A percentile compares a stretch with the other conserved stretches of the same genome.
These are phyloP conservation scores for Strix occidentalis DNA, from an alignment of 2,797 vertebrate genomes.

Conservation along the genomic window DNA sequence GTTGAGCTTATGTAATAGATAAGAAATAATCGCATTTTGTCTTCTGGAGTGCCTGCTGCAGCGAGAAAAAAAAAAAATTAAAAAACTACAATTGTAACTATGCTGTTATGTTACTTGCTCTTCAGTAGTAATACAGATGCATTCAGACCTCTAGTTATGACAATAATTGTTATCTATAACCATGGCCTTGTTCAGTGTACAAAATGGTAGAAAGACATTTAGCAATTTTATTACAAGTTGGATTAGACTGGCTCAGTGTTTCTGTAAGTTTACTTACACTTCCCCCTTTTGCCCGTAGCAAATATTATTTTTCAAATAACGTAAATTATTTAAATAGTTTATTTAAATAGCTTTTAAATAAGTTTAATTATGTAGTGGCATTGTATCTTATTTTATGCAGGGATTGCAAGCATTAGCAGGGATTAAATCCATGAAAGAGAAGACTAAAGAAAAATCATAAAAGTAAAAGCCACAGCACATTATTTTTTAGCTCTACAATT, in stretches of 20 bases:
- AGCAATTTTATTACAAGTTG: neutral
- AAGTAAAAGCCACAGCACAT: neutral
- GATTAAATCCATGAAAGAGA: neutral
- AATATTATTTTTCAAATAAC: neutral
- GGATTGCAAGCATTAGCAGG: neutral
- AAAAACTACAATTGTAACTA: neutral
- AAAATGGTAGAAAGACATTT: neutral
- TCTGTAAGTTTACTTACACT: neutral
- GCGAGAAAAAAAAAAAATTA: neutral
- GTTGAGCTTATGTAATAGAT: constrained; percentile 93
- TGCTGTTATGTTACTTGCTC: neutral
- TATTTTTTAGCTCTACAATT: neutral
- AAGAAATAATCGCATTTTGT: constrained; percentile 97
- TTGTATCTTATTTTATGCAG: neutral
- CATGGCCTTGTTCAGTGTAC: neutral
- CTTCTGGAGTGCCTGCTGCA: constrained; percentile 93
- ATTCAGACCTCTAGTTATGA: neutral
- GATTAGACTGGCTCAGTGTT: neutral
- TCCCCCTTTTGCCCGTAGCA: neutral
- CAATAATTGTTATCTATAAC: neutral
- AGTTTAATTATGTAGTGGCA: neutral
- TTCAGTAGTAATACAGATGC: neutral
- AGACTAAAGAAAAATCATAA: neutral
- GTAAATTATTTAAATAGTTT: no score
- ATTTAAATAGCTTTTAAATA: no score